Conservation (phyloP, 2,797 vertebrate species). For the Siniperca obscura region DNA sequence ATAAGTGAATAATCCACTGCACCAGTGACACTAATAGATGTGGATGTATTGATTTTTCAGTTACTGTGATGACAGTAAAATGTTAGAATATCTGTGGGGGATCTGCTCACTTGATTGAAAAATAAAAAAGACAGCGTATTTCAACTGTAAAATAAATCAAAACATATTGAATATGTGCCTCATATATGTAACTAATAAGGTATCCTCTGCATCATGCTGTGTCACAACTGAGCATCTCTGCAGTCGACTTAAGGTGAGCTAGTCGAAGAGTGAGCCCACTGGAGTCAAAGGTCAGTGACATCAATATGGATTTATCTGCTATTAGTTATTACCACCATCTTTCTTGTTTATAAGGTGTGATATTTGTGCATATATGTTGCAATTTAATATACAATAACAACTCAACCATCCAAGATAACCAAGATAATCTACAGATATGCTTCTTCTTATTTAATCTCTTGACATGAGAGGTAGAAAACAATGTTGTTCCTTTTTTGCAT, state of each 20-base stretch:
- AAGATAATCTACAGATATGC: conserved; percentile 33
- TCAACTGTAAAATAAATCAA: conserved; percentile 6
- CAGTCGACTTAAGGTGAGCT: not conserved
- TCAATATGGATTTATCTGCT: conserved; percentile 33
- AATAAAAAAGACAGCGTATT: not conserved
- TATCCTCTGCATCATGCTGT: not conserved
- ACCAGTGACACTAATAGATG: conserved; percentile 43
- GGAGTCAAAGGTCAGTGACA: conserved; percentile 31
- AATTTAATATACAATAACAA: conserved; percentile 22
- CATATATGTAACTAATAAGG: not conserved
- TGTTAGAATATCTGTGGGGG: conserved; percentile 27
- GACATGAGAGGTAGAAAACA: conserved; percentile 13
- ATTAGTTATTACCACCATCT: conserved; percentile 10
- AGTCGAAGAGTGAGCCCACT: conserved; percentile 17
- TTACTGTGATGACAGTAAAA: conserved; percentile 48
- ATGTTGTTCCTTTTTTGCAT: conserved; percentile 2
- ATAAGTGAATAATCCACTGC: conserved; percentile 47
- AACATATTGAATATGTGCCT: conserved; percentile 11
- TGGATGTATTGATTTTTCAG: conserved; percentile 55
- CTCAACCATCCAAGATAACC: not conserved
- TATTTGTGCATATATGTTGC: conserved; percentile 3
- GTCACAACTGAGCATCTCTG: not conserved
- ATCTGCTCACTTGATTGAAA: conserved; percentile 36
- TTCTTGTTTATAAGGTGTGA: conserved; percentile 23
- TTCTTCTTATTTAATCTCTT: conserved; percentile 22